Evolutionary conservation across 2,888 invertebrate genomes (phyloP), one percentile per base, ranked within the genome.

Genomic region (Gari tellinella): DNA sequence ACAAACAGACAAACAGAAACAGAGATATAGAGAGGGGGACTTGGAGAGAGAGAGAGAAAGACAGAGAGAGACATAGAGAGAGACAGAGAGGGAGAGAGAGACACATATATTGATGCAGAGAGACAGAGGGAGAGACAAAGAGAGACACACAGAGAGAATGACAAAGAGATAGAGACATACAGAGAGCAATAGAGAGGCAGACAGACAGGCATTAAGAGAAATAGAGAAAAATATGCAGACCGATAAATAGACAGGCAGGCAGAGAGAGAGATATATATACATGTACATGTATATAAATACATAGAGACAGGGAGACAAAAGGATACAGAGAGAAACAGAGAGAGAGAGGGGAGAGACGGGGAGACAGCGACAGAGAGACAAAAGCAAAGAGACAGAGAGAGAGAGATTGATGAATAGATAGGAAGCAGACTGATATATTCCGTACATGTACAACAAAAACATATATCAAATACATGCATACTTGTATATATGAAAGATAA

Each of bases 141-240:
- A 10, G 5, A 31, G 31, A 10, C 31, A 31, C 5, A 31, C 31
- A 31, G 10, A 31, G 31, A 31, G 4, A 31, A 4, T 7, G 31
- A 31, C 31, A 31, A 10, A 31, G 5, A 31, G 31, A 4, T 10
- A 31, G 31, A 10, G 31, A 31, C 10, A 31, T 31, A 10, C 31
- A 7, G 4, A 31, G 4, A 31, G 4, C 4, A 7, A 31, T 31
- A 31, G 4, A 31, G 31, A 31, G n/a, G n/a, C n/a, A n/a, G 15
- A 26, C 12, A 26, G 26, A 26, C 12, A 26, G 26, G 17, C 57
- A 25, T 55, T 31, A 15, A 61, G 72, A 17, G 81, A 81, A 21
- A 68, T 69, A 58, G 72, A 67, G 25, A 38, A 43, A 21, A 31
- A 52, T 21, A 52, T 12, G 31, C 4, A 26, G 25, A 23, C 15